Percentiles rank a stretch among this genome's conserved stretches.
phyloP scores from a whole-genome alignment of 2,113 vertebrate genomes.

The Otocyon megalotis region DNA sequence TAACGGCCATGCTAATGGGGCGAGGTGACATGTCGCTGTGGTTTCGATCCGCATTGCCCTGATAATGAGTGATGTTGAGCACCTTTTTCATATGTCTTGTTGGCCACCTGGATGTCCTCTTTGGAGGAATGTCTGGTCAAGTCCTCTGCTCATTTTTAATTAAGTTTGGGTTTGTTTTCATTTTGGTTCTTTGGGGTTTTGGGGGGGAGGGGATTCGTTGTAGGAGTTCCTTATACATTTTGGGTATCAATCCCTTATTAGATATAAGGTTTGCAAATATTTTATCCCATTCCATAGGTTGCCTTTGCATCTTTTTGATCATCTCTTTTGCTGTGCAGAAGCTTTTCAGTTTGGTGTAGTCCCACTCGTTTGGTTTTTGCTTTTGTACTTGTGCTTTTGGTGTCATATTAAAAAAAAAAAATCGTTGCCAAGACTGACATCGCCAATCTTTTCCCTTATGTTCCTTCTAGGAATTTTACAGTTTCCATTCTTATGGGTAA shows the following conservation, averaged over 20 bases:
- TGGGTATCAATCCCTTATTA: neutral
- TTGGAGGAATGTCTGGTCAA: neutral
- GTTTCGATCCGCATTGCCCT: neutral
- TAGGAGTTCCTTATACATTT: neutral
- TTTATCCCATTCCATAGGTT: neutral
- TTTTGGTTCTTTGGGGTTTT: neutral
- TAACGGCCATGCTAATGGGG: neutral
- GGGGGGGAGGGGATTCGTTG: neutral
- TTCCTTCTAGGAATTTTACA: neutral
- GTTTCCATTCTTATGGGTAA: neutral
- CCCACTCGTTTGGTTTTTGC: neutral
- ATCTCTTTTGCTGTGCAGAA: neutral
- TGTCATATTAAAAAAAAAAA: neutral
- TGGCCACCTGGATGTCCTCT: neutral
- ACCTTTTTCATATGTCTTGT: neutral
- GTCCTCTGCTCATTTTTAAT: neutral
- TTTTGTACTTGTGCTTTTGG: neutral
- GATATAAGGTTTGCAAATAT: neutral
- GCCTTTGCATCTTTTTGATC: neutral
- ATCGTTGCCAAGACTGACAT: neutral
- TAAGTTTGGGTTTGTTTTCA: neutral
- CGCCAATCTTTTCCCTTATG: neutral
- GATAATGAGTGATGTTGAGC: neutral
- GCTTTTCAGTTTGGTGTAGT: neutral
- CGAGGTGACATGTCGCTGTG: neutral